Conservation (phyloP, 2,888 invertebrate species). For the Mythimna loreyi region DNA sequence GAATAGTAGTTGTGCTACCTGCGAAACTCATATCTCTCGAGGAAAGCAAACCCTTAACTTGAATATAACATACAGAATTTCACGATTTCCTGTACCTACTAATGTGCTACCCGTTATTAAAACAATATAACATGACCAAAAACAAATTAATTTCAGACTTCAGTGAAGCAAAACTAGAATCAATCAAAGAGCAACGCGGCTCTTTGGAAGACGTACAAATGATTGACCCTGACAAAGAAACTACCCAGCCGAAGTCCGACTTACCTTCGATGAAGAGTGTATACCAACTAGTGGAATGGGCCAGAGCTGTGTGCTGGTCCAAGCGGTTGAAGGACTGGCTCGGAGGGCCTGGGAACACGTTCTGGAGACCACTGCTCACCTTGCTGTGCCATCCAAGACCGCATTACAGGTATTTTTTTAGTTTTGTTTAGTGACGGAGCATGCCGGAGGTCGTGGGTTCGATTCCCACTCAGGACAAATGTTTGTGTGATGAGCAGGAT, state of each 20-base stretch:
- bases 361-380: slow-evolving; percentile 96
- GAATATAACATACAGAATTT: background rate
- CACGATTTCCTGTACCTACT: background rate
- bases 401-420: slow-evolving; percentile 74
- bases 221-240: slow-evolving; percentile 73
- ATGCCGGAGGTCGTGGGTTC: no score
- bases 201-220: slow-evolving; percentile 77
- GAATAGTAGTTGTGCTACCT: no score
- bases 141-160: slow-evolving; percentile 72
- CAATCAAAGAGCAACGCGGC: slow-evolving; percentile 73
- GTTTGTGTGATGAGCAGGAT: no score
- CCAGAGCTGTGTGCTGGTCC: slow-evolving; percentile 95
- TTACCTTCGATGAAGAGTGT: slow-evolving; percentile 79
- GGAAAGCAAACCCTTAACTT: no score
- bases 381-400: slow-evolving; percentile 93
- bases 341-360: slow-evolving; percentile 95
- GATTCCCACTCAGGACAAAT: no score
- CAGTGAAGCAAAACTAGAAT: slow-evolving; percentile 80
- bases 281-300: slow-evolving; percentile 93
- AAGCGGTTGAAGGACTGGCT: slow-evolving; percentile 97
- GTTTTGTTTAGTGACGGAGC: no score
- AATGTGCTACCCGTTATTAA: background rate
- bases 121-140: background rate
- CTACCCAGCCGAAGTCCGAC: slow-evolving; percentile 63
- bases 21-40: no score